A percentile compares a stretch with the other conserved stretches of the same genome.
phyloP scores from a whole-genome alignment of 2,113 vertebrate genomes.

The Catharus minimus region DNA sequence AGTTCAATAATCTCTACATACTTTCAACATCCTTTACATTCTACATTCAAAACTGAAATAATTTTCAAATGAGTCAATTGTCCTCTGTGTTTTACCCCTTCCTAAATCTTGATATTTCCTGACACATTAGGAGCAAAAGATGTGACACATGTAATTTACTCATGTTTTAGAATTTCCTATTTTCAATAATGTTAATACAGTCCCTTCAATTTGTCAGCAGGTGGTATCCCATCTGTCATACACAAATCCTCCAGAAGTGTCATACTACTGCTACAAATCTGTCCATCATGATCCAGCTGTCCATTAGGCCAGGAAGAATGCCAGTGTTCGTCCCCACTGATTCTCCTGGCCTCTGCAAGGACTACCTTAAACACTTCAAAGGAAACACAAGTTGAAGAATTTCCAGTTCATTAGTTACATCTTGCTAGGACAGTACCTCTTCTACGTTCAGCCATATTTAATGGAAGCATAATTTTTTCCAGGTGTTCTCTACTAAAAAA shows the following conservation, averaged over 20 bases:
- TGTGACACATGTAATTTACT: not conserved
- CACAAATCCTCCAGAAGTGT: not conserved
- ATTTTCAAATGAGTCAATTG: not conserved
- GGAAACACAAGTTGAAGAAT: not conserved
- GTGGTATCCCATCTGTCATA: not conserved
- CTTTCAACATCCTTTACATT: not conserved
- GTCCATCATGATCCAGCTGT: not conserved
- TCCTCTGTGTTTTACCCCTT: not conserved
- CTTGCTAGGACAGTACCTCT: not conserved
- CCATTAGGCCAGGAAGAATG: not conserved
- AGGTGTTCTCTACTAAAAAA: not conserved
- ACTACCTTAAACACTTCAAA: not conserved
- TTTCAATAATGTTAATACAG: not conserved
- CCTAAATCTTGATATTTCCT: not conserved
- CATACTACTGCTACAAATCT: not conserved
- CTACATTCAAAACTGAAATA: not conserved
- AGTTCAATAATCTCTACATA: not conserved
- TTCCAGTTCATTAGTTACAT: not conserved
- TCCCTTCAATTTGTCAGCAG: not conserved
- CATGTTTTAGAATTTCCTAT: not conserved
- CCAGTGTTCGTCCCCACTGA: rapidly evolving
- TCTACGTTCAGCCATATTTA: not conserved
- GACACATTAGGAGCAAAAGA: not conserved
- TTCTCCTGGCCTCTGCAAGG: not conserved
- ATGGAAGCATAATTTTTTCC: not conserved